Conservation (phyloP, 2,113 vertebrate species). For the Myrmecophaga tridactyla region DNA sequence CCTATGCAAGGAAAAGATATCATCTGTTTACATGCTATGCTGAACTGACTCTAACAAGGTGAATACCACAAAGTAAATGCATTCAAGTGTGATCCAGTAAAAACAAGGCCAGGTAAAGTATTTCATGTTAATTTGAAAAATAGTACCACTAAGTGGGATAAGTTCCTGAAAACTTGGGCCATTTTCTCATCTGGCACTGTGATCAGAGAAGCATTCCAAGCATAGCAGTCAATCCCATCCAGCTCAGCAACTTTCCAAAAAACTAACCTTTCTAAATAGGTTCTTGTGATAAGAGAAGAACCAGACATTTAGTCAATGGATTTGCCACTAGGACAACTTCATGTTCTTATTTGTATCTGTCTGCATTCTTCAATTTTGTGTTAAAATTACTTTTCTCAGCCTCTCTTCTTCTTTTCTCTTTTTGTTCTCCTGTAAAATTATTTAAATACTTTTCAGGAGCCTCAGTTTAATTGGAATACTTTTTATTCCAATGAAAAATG, state of each 20-base stretch:
- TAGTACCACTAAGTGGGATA: constrained; percentile 51
- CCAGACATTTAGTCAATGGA: neutral
- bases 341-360: neutral
- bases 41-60: constrained; percentile 19
- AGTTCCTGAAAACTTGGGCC: neutral
- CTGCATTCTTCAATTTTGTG: neutral
- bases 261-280: neutral
- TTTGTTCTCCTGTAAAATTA: neutral
- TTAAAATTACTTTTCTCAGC: neutral
- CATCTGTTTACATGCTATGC: constrained; percentile 6
- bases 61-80: constrained; percentile 46
- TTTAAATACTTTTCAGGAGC: neutral
- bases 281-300: constrained; percentile 38
- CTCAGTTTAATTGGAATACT: neutral
- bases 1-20: neutral
- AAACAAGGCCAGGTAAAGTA: constrained; percentile 46
- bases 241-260: neutral
- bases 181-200: constrained; percentile 50
- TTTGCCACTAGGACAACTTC: neutral
- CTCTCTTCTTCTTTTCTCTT: neutral
- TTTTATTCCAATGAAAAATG: constrained; percentile 15
- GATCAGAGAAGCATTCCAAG: constrained; percentile 40
- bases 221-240: constrained; percentile 1
- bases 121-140: constrained; percentile 60
- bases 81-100: constrained; percentile 23